Base-by-base conservation (phyloP, 2,888 invertebrate genomes). In the Cephus pulcher region DNA sequence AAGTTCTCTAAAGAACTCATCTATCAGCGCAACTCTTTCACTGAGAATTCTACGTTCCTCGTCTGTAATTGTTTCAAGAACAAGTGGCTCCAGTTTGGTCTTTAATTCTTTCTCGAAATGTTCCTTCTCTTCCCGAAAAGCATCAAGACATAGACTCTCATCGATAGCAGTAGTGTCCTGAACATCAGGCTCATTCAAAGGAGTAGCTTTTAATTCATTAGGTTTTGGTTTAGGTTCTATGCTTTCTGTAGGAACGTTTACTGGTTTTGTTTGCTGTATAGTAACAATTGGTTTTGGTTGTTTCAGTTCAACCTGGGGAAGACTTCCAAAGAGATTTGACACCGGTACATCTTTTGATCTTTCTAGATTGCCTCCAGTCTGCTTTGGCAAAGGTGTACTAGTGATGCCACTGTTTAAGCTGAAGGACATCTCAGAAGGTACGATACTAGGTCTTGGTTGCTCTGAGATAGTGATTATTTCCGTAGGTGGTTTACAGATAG, bases 1-100 rank as follows among this genome's bases (percentile, higher is more conserved):
- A 40, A 96, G 93, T 80, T 95, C 95, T 71, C 93, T 92, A 37
- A 94, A 92, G 87, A 96, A 95, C 75, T 93, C 93, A 81, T 94
- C 93, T 70, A 95, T 91, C 70, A 92, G 91, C 23, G 93, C 92
- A 23, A 94, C 91, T 70, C 92, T 92, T 79, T 92, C 92, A 4
- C 93, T 92, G 82, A 95, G 92, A 32, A 89, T 88, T 35, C 92
- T 91, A 79, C 94, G 93, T 82, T 95, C 94, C 12, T 93, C 92
- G 9, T 94, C 93, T 0, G 92, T 92, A 2, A 94, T 95, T 82
- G 95, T 93, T 88, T 93, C 92, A 4, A 92, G 90, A 12, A n/a
- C 34, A 30, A 68, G 79, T 32, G 70, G 34, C n/a, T 89, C 88
- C 15, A 89, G 78, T 81, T 86, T 88, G 4, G 73, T 80, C 75